phyloP scores from a whole-genome alignment of 2,797 vertebrate species.

The Luscinia luscinia region DNA sequence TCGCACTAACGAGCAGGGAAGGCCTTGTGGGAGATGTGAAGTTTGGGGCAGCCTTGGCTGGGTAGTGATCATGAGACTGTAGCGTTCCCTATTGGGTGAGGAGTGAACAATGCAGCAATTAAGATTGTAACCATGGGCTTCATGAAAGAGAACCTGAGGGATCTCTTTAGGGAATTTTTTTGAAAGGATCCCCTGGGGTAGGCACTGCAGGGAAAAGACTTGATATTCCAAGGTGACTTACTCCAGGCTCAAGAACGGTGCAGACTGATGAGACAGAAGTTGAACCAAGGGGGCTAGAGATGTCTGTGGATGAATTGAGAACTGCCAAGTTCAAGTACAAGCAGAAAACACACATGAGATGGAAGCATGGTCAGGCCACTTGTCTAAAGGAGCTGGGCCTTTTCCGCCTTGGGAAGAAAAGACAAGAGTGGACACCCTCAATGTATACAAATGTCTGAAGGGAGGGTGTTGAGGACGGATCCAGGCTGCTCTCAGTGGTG shows the following conservation, averaged over 20 bases:
- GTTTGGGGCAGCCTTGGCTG: not conserved
- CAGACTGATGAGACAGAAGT: not conserved
- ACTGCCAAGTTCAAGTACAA: not conserved
- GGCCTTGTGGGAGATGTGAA: not conserved
- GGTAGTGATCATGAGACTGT: not conserved
- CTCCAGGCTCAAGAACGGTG: not conserved
- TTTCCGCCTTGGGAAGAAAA: not conserved
- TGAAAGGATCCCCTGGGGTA: not conserved
- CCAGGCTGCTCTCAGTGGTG: not conserved
- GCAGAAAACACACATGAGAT: not conserved
- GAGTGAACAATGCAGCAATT: not conserved
- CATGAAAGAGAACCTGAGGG: not conserved
- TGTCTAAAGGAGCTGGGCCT: not conserved
- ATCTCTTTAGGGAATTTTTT: not conserved
- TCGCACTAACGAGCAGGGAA: not conserved
- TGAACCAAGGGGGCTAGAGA: not conserved
- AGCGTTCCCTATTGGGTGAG: not conserved
- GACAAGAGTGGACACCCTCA: too few relatives aligned
- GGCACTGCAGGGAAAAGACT: not conserved
- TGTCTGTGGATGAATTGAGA: not conserved
- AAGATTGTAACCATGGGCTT: not conserved
- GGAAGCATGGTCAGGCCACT: not conserved
- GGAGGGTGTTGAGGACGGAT: not conserved
- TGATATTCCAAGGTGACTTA: not conserved
- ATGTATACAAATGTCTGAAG: not conserved